Evolutionary conservation across 2,888 invertebrate genomes (phyloP).

Genomic region (Tenthredo distinguenda): DNA sequence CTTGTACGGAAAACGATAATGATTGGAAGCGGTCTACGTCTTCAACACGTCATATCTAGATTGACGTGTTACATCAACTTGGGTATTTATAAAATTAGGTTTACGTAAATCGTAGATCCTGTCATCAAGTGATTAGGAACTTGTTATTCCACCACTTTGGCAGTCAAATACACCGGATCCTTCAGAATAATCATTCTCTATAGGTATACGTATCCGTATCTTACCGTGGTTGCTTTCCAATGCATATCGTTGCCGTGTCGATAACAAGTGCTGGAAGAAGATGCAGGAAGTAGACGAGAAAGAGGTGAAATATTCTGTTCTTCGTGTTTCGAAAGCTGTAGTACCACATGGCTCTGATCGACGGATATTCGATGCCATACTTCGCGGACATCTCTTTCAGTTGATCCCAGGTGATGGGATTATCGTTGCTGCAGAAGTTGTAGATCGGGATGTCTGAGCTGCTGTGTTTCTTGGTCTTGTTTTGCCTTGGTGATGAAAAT

Average conservation of each 20-base stretch:
- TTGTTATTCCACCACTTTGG: neutral
- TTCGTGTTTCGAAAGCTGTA: slow-evolving; percentile 83
- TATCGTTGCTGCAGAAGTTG: slow-evolving; percentile 91
- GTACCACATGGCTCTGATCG: slow-evolving; percentile 85
- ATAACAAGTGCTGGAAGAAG: slow-evolving; percentile 83
- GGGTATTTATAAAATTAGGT: neutral
- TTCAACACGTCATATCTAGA: neutral
- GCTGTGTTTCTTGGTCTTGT: slow-evolving; percentile 50
- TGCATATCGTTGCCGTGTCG: slow-evolving; percentile 80
- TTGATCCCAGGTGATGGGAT: slow-evolving; percentile 90
- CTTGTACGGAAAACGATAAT: neutral
- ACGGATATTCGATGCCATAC: slow-evolving; percentile 82
- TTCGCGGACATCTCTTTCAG: slow-evolving; percentile 82
- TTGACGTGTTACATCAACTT: neutral
- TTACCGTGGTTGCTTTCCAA: slow-evolving; percentile 84
- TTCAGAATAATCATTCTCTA: neutral
- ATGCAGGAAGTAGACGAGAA: slow-evolving; percentile 83
- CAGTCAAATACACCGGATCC: neutral
- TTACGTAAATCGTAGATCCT: neutral
- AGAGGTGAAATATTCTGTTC: slow-evolving; percentile 79
- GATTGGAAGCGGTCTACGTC: neutral
- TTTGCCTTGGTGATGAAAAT: slow-evolving; percentile 2
- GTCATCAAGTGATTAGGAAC: neutral
- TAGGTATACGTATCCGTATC: slow-evolving; percentile 64
- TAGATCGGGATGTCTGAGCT: slow-evolving; percentile 84